Evolutionary conservation across 2,113 vertebrate species (phyloP), one percentile per base, ranked within the genome.

Genomic region (Psilopsiagon aymara): DNA sequence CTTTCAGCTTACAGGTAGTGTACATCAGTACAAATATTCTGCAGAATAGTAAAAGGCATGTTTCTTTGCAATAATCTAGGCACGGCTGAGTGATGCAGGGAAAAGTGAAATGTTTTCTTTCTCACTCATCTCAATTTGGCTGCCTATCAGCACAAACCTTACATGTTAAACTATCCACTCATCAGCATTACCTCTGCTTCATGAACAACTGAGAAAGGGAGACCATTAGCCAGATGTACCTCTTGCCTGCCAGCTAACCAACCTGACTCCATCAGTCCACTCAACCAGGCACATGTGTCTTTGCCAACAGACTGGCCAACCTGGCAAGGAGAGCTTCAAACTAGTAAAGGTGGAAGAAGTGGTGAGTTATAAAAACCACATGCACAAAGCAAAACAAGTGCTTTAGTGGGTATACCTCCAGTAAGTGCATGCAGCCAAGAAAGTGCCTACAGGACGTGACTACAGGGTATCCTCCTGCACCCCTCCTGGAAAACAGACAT

Each of bases 11-110:
- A 41, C 7, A 67, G 47, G 5, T 43, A 63, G 55, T 35, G 18
- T 49, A 5, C 46, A 64, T 20, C 16, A 68, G 35, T 33, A 52
- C 7, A 77, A 82, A 43, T 52, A 83, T 24, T 53, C n/a, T 29
- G 57, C 8, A 53, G 76, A 83, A 74, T 3, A 69, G 49, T 46
- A 71, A 76, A 86, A 70, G 14, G 8, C 28, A 59, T 1, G 3
- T 83, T 69, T 59, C 29, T 44, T 44, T 77, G 41, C 44, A 83
- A 83, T 86, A 88, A 47, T 4, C 27, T 31, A 85, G 53, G 41
- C 10, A 19, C 7, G 12, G 44, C 16, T 2, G 3, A 86, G 27
- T 0, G 0, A 83, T 11, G 20, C 57, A 74, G 16, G 47, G 41
- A 80, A 68, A 68, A 57, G 7, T 17, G 28, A 21, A 66, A 83